phyloP scores from a whole-genome alignment of 2,797 vertebrate genomes.

The Loriculus beryllinus region DNA sequence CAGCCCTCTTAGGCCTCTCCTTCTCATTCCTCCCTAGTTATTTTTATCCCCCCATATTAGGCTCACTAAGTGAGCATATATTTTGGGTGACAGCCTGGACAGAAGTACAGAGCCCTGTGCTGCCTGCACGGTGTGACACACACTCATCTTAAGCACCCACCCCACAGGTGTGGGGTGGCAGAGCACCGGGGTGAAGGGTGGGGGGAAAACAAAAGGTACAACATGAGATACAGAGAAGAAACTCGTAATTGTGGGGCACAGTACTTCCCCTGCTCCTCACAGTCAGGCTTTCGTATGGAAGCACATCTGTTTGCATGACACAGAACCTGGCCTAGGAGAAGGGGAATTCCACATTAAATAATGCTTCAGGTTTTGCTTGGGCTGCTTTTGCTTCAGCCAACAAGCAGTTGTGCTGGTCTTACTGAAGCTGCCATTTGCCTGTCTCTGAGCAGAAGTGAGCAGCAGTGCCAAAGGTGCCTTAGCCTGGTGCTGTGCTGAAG shows the following conservation, averaged over 20 bases:
- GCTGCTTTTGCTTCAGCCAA: background rate
- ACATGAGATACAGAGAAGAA: background rate
- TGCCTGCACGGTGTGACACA: background rate
- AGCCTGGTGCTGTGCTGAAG: background rate
- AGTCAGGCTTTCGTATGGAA: background rate
- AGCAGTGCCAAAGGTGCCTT: background rate
- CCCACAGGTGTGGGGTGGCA: background rate
- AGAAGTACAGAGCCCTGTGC: background rate
- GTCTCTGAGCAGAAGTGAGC: background rate
- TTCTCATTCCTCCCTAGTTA: background rate
- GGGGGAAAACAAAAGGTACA: background rate
- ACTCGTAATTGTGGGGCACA: background rate
- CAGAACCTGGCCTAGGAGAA: background rate
- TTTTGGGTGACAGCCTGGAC: background rate
- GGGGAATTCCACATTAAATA: background rate
- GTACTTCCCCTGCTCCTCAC: background rate
- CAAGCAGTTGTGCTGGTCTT: background rate
- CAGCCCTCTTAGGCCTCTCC: background rate
- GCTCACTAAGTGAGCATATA: background rate
- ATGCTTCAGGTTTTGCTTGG: background rate
- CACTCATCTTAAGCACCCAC: accelerated
- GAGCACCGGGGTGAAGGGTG: background rate
- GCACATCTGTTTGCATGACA: background rate
- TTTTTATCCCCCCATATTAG: background rate
- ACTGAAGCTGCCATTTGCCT: background rate